These are phyloP conservation scores for Coturnix japonica DNA, from an alignment of 2,113 vertebrate genomes.

Conservation along the genomic window DNA sequence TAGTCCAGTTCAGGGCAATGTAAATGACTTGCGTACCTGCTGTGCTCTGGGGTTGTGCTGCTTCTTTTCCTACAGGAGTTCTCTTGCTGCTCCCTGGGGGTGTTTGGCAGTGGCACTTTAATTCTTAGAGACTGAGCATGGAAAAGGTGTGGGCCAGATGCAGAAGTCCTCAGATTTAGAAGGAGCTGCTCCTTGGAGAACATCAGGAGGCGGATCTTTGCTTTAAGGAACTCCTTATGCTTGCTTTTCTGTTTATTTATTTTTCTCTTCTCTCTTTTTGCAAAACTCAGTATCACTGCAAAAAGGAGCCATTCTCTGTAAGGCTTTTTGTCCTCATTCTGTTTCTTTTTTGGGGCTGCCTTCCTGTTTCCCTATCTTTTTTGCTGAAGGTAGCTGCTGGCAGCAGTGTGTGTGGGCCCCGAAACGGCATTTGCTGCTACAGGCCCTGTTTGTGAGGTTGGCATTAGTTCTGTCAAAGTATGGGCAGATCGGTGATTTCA, in stretches of 20 bases:
- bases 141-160: background rate
- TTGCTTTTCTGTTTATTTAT: background rate
- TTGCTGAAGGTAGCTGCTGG: background rate
- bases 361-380: rapidly evolving
- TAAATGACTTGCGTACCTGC: slow-evolving; percentile 21
- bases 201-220: rapidly evolving
- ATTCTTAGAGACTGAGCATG: background rate
- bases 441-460: background rate
- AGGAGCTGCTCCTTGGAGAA: background rate
- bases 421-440: background rate
- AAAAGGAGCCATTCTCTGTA: background rate
- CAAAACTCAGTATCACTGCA: background rate
- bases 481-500: background rate
- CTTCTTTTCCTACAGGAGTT: background rate
- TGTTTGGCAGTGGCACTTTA: background rate
- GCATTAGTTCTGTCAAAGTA: slow-evolving; percentile 7
- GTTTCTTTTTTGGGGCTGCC: background rate
- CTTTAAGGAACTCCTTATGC: background rate
- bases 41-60: background rate
- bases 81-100: background rate
- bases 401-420: background rate
- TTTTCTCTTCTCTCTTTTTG: background rate
- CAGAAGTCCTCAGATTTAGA: background rate
- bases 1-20: background rate
- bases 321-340: background rate